These are phyloP conservation scores for Ammospiza caudacuta DNA, from an alignment of 2,113 vertebrate genomes.

Conservation along the genomic window DNA sequence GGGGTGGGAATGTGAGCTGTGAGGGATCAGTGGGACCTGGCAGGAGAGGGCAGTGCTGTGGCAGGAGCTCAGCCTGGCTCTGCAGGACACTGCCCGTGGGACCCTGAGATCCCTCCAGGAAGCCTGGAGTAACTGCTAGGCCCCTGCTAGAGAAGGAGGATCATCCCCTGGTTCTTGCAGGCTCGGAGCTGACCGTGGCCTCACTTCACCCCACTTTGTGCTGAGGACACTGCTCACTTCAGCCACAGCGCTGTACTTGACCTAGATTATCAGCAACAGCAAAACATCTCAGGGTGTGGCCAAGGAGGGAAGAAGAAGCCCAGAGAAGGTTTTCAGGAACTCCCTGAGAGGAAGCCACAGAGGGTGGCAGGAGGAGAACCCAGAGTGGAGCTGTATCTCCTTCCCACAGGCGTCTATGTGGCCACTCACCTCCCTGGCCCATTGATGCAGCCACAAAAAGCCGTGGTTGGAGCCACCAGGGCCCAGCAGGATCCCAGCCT, in stretches of 20 bases:
- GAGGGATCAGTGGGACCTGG: background rate
- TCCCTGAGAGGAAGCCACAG: background rate
- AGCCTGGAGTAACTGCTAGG: background rate
- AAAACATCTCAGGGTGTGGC: fast-evolving
- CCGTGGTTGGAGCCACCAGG: fast-evolving
- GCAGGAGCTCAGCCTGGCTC: background rate
- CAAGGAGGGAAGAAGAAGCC: background rate
- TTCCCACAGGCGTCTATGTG: background rate
- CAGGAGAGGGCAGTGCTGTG: background rate
- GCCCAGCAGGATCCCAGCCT: background rate
- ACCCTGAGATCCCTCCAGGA: background rate
- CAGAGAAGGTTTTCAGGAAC: background rate
- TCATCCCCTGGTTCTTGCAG: background rate
- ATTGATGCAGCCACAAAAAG: background rate
- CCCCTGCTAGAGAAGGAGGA: background rate
- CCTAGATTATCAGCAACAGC: background rate
- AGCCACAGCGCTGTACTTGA: fast-evolving
- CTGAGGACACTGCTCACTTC: fast-evolving
- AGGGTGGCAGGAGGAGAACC: too few relatives aligned
- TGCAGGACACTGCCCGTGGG: background rate
- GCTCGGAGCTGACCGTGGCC: background rate
- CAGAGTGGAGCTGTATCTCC: background rate
- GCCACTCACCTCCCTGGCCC: fast-evolving
- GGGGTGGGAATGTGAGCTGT: fast-evolving
- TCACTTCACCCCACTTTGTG: background rate